Evolutionary conservation across 2,113 vertebrate genomes (phyloP).

Genomic region (Pungitius pungitius): DNA sequence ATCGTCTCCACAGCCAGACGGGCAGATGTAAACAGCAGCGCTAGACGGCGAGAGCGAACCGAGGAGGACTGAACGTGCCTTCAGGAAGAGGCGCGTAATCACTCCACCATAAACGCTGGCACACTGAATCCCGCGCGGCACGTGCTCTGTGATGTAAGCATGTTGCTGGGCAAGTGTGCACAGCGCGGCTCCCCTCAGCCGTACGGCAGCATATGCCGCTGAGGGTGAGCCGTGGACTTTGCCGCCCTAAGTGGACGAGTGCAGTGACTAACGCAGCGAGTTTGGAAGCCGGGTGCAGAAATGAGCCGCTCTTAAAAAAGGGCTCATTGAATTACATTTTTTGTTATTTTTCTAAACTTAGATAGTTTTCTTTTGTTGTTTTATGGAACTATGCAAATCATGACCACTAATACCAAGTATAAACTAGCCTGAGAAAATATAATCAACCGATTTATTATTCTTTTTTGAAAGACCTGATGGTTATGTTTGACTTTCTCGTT

Average conservation of each 20-base stretch:
- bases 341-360: conserved; percentile 16
- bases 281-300: conserved; percentile 61
- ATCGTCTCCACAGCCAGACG: conserved; percentile 46
- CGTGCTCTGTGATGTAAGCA: conserved; percentile 81
- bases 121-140: conserved; percentile 75
- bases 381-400: neutral
- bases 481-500: conserved; percentile 18
- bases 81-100: conserved; percentile 70
- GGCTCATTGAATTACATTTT: conserved; percentile 8
- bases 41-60: conserved; percentile 53
- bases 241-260: conserved; percentile 61
- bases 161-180: conserved; percentile 82
- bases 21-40: conserved; percentile 69
- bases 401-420: neutral
- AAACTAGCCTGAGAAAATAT: conserved; percentile 10
- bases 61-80: conserved; percentile 64
- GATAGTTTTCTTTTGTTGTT: neutral
- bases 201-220: conserved; percentile 74
- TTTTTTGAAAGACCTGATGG: conserved; percentile 17
- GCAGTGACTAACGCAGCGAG: conserved; percentile 46
- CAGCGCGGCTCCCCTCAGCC: conserved; percentile 65
- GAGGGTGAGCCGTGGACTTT: conserved; percentile 68
- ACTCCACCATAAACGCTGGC: conserved; percentile 76
- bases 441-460: conserved; percentile 28
- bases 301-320: conserved; percentile 10